Evolutionary conservation across 2,113 vertebrate genomes (phyloP).

Genomic region (Chionomys nivalis): DNA sequence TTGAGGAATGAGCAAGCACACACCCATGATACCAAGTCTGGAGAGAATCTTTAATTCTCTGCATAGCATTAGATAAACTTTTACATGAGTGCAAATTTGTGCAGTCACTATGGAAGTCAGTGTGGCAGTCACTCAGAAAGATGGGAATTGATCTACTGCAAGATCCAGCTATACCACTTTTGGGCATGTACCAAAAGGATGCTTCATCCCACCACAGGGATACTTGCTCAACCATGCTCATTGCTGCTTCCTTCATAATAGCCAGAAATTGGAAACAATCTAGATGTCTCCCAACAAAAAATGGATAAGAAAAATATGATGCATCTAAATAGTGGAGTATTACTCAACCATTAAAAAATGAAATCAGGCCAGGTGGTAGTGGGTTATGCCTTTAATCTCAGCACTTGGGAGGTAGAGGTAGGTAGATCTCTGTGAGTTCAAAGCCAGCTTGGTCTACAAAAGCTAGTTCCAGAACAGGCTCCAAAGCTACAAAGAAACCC

Average conservation of each 20-base stretch:
- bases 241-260: neutral
- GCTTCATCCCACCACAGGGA: neutral
- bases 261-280: neutral
- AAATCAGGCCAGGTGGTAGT: neutral
- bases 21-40: slow-evolving; percentile 85
- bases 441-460: no score
- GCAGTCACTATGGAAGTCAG: neutral
- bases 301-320: neutral
- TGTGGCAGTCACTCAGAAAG: neutral
- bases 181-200: neutral
- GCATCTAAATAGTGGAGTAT: neutral
- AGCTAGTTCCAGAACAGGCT: no score
- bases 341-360: neutral
- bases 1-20: slow-evolving; percentile 88
- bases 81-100: neutral
- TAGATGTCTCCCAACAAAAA: neutral
- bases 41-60: slow-evolving; percentile 96
- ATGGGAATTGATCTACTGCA: neutral
- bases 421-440: no score
- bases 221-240: neutral
- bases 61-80: neutral
- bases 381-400: no score
- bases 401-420: no score
- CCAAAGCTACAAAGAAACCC: no score
- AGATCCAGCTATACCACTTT: neutral